phyloP scores from a whole-genome alignment of 2,888 invertebrate species.

The Pristionchus maxplancki region DNA sequence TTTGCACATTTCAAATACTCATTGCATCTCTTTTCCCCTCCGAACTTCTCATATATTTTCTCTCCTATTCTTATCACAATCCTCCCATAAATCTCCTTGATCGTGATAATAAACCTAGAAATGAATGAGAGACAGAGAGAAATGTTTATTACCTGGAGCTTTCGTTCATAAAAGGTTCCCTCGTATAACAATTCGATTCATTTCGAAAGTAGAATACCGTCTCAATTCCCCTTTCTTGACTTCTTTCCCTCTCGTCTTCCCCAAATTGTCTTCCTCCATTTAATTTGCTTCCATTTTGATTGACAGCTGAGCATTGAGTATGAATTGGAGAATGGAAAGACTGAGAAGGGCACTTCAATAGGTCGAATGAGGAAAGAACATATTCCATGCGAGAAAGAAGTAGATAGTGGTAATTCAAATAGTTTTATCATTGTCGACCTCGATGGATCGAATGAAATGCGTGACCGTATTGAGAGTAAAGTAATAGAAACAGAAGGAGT shows the following conservation, averaged over 20 bases:
- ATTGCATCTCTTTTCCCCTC: not conserved
- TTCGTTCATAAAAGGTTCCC: not conserved
- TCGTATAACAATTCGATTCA: not conserved
- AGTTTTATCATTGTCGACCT: not conserved
- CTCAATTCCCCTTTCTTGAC: not conserved
- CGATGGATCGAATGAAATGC: not conserved
- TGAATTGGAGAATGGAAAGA: constrained; percentile 43
- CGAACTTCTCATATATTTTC: not conserved
- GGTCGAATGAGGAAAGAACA: not conserved
- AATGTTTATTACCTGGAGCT: constrained; percentile 35
- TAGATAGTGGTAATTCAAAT: not conserved
- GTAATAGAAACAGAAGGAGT: constrained; percentile 6
- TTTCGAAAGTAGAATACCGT: not conserved
- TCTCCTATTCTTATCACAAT: not conserved
- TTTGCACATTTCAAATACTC: not conserved
- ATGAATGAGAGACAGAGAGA: not conserved
- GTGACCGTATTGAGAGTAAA: constrained; percentile 28
- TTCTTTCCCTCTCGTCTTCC: not conserved
- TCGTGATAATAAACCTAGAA: not conserved
- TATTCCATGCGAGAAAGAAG: not conserved
- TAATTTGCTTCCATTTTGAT: constrained; percentile 39
- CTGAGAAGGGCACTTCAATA: constrained; percentile 6
- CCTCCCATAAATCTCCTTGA: not conserved
- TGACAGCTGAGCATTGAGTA: constrained; percentile 48
- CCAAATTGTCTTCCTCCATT: constrained; percentile 45